phyloP scores from a whole-genome alignment of 1,140 invertebrate species.

The Bursaphelenchus mucronatus region DNA sequence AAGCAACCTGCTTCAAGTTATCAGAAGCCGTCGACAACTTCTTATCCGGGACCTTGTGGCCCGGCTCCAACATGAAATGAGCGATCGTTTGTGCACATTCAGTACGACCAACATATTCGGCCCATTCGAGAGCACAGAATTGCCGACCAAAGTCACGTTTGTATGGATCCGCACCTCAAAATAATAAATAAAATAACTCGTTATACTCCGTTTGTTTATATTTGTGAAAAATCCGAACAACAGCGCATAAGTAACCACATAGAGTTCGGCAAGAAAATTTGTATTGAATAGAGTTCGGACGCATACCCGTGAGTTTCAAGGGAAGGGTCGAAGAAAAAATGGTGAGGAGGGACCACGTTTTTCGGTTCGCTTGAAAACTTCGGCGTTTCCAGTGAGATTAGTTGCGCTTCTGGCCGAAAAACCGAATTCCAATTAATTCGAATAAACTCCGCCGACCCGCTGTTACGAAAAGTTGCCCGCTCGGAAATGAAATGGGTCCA shows the following conservation, averaged over 20 bases:
- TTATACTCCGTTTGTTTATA: constrained; percentile 7
- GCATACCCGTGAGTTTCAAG: too few species aligned
- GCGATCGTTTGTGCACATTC: constrained; percentile 11
- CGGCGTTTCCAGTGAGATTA: too few species aligned
- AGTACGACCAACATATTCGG: constrained; percentile 70
- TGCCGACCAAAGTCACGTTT: constrained; percentile 71
- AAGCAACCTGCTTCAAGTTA: constrained; percentile 19
- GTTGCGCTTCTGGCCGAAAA: too few species aligned
- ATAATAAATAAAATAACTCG: constrained; percentile 22
- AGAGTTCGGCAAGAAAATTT: too few species aligned
- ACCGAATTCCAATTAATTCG: too few species aligned
- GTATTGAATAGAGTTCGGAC: not conserved
- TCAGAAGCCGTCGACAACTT: constrained; percentile 11
- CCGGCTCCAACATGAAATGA: constrained; percentile 10
- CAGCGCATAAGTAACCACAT: too few species aligned
- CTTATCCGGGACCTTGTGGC: not conserved
- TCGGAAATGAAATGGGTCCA: too few species aligned
- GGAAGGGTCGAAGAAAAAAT: too few species aligned
- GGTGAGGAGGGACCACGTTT: too few species aligned
- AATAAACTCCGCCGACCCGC: too few species aligned
- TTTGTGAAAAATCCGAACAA: not conserved
- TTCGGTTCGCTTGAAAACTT: too few species aligned
- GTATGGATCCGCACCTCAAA: constrained; percentile 71
- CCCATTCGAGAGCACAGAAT: constrained; percentile 74
- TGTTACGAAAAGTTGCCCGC: too few species aligned